Base-by-base conservation (phyloP, 2,888 invertebrate species). In the Balanococcus diminutus region DNA sequence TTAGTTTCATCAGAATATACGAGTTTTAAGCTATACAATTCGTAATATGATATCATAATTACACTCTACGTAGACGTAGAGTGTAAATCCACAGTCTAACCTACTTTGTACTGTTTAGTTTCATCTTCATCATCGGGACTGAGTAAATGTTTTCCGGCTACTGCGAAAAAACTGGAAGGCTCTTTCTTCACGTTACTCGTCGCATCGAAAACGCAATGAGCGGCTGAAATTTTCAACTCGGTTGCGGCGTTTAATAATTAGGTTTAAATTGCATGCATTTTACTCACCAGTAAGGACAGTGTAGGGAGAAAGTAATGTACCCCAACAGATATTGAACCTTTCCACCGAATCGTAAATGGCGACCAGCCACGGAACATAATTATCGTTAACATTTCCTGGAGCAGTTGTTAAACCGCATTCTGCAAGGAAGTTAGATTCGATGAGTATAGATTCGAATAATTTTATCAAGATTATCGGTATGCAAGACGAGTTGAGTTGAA, bases 241-340 rank as follows among this genome's bases (percentile, higher is more conserved):
- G 16, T 67, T 67, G 5, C 28, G 11, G 28, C 11, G 25, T 36
- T 79, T 9, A 36, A n/a, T n/a, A n/a, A 79, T 36, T 32, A 19
- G n/a, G 19, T 79, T 32, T 79, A 36, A 79, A 79, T 79, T 36
- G 11, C 36, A 0, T 36, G 16, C 11, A 67, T 14, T 79, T 32
- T 16, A 72, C 75, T 36, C 22, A 79, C 75, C 75, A 36, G 75
- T 79, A 4, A 79, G 31, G n/a, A 79, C 36, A 36, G n/a, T 19
- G 11, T 36, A 79, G 36, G 36, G 32, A 11, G 75, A 36, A 22
- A 36, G 31, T 36, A 79, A 79, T 19, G 36, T 79, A 36, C 75
- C 75, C 75, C 75, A 79, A 28, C 75, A 79, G 36, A 79, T 36
- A 79, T 79, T 79, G 28, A 25, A 79, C 36, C 22, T 79, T 79